Conservation (phyloP, 2,113 vertebrate species). For the Caranx melampygus region DNA sequence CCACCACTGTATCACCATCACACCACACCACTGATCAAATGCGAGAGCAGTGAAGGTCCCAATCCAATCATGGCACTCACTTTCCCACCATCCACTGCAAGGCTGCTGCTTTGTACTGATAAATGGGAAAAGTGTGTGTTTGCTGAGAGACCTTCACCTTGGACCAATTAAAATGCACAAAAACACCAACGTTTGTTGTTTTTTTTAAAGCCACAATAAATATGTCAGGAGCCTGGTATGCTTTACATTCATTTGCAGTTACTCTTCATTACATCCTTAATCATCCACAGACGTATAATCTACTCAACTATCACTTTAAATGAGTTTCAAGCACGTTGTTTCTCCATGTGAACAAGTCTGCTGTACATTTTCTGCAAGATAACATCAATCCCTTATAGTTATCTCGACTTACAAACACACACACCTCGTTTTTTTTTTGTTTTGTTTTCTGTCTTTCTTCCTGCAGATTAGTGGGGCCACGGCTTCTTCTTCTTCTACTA, state of each 20-base stretch:
- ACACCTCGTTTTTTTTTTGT: neutral
- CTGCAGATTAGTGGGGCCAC: neutral
- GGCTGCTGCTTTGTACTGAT: conserved; percentile 6
- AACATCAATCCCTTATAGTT: neutral
- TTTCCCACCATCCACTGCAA: conserved; percentile 10
- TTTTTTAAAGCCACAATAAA: too few species aligned
- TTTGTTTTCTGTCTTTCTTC: too few species aligned
- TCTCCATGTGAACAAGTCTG: neutral
- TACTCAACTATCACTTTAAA: too few species aligned
- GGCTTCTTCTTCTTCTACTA: neutral
- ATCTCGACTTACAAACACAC: neutral
- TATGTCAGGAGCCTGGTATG: neutral
- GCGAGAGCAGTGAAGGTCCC: neutral
- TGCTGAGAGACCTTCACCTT: neutral
- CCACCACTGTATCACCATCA: neutral
- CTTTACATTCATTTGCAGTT: neutral
- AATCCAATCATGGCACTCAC: conserved; percentile 27
- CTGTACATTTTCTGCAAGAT: neutral
- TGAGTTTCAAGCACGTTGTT: neutral
- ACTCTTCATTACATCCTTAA: neutral
- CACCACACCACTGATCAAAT: conserved; percentile 17
- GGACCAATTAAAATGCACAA: neutral
- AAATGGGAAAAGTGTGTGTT: neutral
- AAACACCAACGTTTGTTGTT: too few species aligned
- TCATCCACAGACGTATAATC: neutral